A percentile compares a stretch with the other conserved stretches of the same genome.
Conservation (phyloP, 92 coral and sea anemone genomes). For the Metridium senile region DNA sequence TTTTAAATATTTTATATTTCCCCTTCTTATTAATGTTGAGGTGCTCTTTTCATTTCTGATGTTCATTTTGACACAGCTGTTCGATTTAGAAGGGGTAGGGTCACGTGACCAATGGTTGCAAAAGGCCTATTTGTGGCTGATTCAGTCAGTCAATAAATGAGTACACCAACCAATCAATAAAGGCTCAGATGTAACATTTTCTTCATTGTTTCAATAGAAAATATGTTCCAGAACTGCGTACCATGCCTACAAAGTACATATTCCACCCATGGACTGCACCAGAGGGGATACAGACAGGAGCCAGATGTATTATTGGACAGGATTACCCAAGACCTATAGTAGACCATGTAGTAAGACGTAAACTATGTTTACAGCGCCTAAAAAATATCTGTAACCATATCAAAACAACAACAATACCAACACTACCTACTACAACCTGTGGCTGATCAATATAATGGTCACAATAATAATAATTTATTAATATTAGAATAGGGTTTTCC, state of each 20-base stretch:
- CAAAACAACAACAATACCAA: conserved; percentile 19
- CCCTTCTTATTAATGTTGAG: too few relatives aligned
- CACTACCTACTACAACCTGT: not conserved
- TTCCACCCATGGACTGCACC: conserved; percentile 94
- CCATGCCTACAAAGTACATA: conserved; percentile 83
- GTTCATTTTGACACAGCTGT: too few relatives aligned
- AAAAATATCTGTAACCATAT: conserved; percentile 66
- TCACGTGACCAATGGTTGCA: too few relatives aligned
- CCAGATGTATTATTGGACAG: conserved; percentile 80
- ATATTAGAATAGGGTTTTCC: too few relatives aligned
- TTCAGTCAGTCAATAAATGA: too few relatives aligned
- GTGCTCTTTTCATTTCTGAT: too few relatives aligned
- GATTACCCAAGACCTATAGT: conserved; percentile 81
- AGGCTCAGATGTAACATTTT: too few relatives aligned
- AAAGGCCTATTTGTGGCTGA: too few relatives aligned
- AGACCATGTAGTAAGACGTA: conserved; percentile 65
- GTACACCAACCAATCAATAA: too few relatives aligned
- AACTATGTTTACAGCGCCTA: conserved; percentile 61
- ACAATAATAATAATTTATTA: too few relatives aligned
- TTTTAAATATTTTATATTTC: too few relatives aligned
- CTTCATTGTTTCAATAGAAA: conserved; percentile 34
- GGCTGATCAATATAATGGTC: not conserved
- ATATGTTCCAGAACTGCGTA: conserved; percentile 84
- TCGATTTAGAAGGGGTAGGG: too few relatives aligned
- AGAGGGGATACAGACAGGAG: conserved; percentile 57